Evolutionary conservation across 2,797 vertebrate genomes (phyloP), one percentile per base, ranked within the genome.

Genomic region (Acomys russatus): DNA sequence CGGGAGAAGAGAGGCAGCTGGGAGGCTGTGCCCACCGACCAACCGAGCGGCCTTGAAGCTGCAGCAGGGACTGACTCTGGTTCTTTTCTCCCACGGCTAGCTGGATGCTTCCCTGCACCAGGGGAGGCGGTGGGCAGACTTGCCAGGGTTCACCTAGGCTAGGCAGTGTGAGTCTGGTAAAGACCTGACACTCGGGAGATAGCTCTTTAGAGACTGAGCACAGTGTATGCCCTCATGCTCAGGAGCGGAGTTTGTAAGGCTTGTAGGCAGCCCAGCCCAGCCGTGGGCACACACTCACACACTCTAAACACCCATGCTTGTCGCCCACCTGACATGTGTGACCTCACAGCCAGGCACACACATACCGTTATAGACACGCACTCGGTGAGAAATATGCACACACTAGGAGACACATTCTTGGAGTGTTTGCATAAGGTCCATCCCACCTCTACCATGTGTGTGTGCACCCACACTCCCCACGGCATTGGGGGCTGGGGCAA

Each of bases 261-360:
- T 8, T 28, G 10, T 51, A 14, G 3, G 1, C 2, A 20, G 63
- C 44, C 44, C 44, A 44, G 44, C 44, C 44, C 44, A 44, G 44
- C 30, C 64, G 9, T 18, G 1, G 2, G 4, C 44, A 44, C 12
- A 1, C 2, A 25, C 54, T 9, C 49, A 15, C 51, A 4, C 1
- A 10, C 18, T 56, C 9, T n/a, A 61, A 17, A n/a, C 18, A 1
- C 0, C 28, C 0, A 0, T 17, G 22, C 77, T 56, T 25, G 49
- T 35, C 2, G 23, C 20, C 23, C 71, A 66, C 73, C 61, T 35
- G 28, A 12, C 10, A 23, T 14, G 35, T 86, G 79, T 18, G 2
- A 15, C 23, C 15, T 25, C 89, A 23, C 0, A 51, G 6, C 18
- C n/a, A 0, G 1, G 22, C 18, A 10, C 9, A 30, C 33, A 5